These are phyloP conservation scores for Tenthredo amoena DNA, from an alignment of 2,888 invertebrate genomes.

Conservation along the genomic window DNA sequence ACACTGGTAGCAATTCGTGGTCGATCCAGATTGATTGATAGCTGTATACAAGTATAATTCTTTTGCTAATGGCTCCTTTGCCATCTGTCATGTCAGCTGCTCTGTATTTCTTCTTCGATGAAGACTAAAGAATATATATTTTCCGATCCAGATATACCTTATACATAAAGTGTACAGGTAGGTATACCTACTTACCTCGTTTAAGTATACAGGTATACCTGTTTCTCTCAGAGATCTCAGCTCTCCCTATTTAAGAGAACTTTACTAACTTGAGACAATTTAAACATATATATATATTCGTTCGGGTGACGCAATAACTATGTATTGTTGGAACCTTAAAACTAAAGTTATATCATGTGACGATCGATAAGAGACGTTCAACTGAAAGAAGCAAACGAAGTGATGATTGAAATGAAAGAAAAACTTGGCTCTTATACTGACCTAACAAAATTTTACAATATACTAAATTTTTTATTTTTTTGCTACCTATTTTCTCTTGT, in stretches of 20 bases:
- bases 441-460: not conserved
- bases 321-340: not conserved
- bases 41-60: slow-evolving; percentile 18
- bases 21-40: slow-evolving; percentile 26
- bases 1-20: slow-evolving; percentile 14
- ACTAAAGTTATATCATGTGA: not conserved
- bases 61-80: slow-evolving; percentile 31
- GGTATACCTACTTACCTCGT: not conserved
- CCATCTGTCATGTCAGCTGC: slow-evolving; percentile 41
- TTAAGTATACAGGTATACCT: not conserved
- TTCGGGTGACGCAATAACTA: not conserved
- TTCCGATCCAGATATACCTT: not conserved
- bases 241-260: not conserved
- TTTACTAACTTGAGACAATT: no score
- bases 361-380: slow-evolving; percentile 21
- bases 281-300: not conserved
- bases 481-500: not conserved
- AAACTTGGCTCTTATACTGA: not conserved
- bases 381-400: slow-evolving; percentile 13
- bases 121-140: slow-evolving; percentile 10
- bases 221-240: not conserved
- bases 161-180: not conserved
- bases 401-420: slow-evolving; percentile 24
- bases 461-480: not conserved
- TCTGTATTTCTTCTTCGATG: not conserved